Evolutionary conservation across 2,888 invertebrate species (phyloP).

Genomic region (Drosophila pseudotalamancana): DNA sequence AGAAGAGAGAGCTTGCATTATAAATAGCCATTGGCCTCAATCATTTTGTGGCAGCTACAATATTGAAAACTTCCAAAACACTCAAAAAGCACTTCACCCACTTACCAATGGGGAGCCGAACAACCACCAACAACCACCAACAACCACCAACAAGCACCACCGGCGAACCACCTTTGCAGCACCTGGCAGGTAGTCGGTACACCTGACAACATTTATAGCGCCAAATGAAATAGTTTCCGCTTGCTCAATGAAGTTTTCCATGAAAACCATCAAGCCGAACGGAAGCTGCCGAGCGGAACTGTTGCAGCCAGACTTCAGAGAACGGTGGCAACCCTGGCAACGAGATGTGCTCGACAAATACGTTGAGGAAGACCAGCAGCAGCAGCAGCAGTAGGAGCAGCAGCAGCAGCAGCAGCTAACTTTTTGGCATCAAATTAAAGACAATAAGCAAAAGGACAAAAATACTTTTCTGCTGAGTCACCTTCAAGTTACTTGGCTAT

Average conservation of each 20-base stretch:
- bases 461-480: background rate
- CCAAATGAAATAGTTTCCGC: conserved; percentile 78
- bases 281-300: conserved; percentile 79
- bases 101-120: conserved; percentile 6
- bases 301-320: conserved; percentile 50
- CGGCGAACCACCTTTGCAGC: background rate
- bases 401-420: too few relatives aligned
- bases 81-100: conserved; percentile 36
- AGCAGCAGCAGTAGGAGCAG: too few relatives aligned
- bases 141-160: too few relatives aligned
- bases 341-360: conserved; percentile 32
- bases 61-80: conserved; percentile 72
- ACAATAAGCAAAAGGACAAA: conserved; percentile 30
- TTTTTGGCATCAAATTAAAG: conserved; percentile 24
- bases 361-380: background rate
- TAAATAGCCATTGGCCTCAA: conserved; percentile 56
- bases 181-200: conserved; percentile 6
- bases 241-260: conserved; percentile 78
- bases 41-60: conserved; percentile 42
- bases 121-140: too few relatives aligned
- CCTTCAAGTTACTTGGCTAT: conserved; percentile 7
- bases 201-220: conserved; percentile 62
- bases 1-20: conserved; percentile 44
- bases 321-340: conserved; percentile 8
- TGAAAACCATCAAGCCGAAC: conserved; percentile 80